Evolutionary conservation across 1,140 invertebrate species (phyloP).

Genomic region (Drosophila paulistorum): DNA sequence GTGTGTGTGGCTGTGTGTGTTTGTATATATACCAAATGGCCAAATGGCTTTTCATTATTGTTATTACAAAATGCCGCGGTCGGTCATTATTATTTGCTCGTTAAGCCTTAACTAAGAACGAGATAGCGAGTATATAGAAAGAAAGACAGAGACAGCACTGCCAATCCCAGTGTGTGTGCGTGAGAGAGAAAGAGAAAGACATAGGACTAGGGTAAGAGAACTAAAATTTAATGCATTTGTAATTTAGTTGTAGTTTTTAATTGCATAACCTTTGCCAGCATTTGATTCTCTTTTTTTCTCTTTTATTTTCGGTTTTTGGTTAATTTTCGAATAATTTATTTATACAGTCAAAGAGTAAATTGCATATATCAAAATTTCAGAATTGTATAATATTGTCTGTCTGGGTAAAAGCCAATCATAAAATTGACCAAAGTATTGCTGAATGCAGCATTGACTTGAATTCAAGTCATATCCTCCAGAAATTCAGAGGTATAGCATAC

Average conservation of each 20-base stretch:
- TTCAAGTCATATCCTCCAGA: too few species aligned
- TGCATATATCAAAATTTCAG: not conserved
- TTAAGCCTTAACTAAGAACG: slow-evolving; percentile 41
- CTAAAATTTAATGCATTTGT: slow-evolving; percentile 74
- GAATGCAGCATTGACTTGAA: too few species aligned
- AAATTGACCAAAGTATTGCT: too few species aligned
- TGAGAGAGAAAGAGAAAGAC: too few species aligned
- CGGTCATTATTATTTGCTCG: slow-evolving; percentile 79
- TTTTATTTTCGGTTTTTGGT: slow-evolving; percentile 36
- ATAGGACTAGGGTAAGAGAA: not conserved
- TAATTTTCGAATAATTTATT: slow-evolving; percentile 80
- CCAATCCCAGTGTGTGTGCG: too few species aligned
- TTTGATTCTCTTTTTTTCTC: not conserved
- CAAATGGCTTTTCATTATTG: slow-evolving; percentile 80
- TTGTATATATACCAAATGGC: slow-evolving; percentile 61
- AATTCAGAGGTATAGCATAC: not conserved
- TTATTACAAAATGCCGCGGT: slow-evolving; percentile 77
- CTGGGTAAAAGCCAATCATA: not conserved
- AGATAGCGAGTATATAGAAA: not conserved
- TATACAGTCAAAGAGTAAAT: slow-evolving; percentile 26
- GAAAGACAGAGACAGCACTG: not conserved
- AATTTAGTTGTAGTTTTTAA: slow-evolving; percentile 81
- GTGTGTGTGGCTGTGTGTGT: slow-evolving; percentile 34
- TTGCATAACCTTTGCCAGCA: slow-evolving; percentile 51
- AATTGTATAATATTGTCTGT: not conserved